Conservation (phyloP, 2,113 vertebrate genomes). For the Limanda limanda region DNA sequence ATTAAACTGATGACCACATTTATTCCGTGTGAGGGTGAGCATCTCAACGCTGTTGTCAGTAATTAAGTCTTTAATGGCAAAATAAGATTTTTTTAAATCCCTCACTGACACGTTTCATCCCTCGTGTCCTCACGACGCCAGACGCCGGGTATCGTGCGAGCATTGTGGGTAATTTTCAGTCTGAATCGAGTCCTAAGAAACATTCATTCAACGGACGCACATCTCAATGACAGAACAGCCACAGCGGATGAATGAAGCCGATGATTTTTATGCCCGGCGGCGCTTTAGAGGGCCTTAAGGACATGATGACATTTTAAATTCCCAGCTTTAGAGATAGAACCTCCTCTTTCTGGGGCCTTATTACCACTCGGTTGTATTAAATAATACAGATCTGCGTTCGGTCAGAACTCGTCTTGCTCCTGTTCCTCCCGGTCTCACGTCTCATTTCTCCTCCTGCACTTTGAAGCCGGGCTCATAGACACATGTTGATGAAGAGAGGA, state of each 20-base stretch:
- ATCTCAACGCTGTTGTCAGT: not conserved
- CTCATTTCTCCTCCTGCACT: not conserved
- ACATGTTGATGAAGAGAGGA: not conserved
- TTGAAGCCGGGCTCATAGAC: not conserved
- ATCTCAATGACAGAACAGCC: not conserved
- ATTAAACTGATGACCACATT: conserved; percentile 7
- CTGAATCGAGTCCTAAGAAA: not conserved
- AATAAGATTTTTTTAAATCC: conserved; percentile 2
- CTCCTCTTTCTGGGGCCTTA: not conserved
- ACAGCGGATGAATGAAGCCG: not conserved
- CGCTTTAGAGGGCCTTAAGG: not conserved
- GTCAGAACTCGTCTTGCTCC: not conserved
- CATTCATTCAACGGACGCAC: not conserved
- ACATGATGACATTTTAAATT: not conserved
- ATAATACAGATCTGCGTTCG: not conserved
- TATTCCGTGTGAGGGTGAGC: not conserved
- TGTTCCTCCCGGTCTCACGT: too few relatives aligned
- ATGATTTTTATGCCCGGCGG: not conserved
- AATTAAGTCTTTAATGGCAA: conserved; percentile 16
- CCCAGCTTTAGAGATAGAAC: not conserved
- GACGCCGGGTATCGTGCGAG: not conserved
- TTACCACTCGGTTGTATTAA: not conserved
- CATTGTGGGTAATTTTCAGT: not conserved
- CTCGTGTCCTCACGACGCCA: not conserved
- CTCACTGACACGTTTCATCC: not conserved